Evolutionary conservation across 1,140 invertebrate species (phyloP), one percentile per base, ranked within the genome.

Genomic region (Zaprionus ornatus): DNA sequence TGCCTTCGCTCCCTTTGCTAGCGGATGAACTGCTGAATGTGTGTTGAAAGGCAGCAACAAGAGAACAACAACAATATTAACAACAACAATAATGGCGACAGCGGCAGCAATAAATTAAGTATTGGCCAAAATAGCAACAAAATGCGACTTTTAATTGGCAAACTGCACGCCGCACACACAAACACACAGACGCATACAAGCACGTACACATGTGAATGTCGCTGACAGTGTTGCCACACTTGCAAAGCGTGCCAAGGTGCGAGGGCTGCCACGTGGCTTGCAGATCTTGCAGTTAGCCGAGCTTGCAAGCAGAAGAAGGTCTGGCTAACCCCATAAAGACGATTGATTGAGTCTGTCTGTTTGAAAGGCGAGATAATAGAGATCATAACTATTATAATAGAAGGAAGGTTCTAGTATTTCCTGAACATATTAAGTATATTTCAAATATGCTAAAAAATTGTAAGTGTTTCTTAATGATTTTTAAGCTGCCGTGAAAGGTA

Each of bases 141-240:
- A 78, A 40, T 80, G 62, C 74, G 48, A 73, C 69, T 87, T 87
- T 79, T 84, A 88, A 88, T 88, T 88, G 84, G 77, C 80, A 84
- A 80, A 83, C 69, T 54, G 59, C 45, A 27, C 62, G 25, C 59
- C 4, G 60, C 59, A 68, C n/a, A 77, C 55, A 73, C 9, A 69
- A 9, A 15, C n/a, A 62, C 21, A 59, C 42, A 27, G 0, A 29
- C 3, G 32, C 19, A 62, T 7, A 10, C 42, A 67, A 3, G 32
- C 55, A 50, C 19, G 37, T 21, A 32, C 37, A 15, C 29, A 21
- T 9, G 40, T n/a, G 40, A 17, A 45, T 17, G 40, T 27, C 57
- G 35, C 23, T 54, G 19, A 42, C 21, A 60, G 27, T 27, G 45
- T 19, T 21, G 29, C 29, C 29, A 32, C 29, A 32, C 9, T 32